Evolutionary conservation across 1,140 invertebrate species (phyloP).

Genomic region (Drosophila guanche): DNA sequence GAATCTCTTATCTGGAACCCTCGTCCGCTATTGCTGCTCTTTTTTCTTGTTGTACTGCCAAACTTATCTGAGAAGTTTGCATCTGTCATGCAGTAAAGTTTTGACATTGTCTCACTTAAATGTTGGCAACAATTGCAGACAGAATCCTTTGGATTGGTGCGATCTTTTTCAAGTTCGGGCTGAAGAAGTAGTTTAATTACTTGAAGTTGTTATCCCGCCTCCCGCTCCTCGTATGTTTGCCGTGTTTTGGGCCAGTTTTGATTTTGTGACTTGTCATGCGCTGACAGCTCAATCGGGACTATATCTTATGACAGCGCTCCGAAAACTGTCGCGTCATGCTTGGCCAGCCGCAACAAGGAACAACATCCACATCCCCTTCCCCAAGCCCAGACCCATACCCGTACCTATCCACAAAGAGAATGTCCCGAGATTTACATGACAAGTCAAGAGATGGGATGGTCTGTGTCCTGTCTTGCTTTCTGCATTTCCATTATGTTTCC

Average conservation of each 20-base stretch:
- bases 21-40: constrained; percentile 8
- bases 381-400: too few relatives aligned
- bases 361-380: constrained; percentile 45
- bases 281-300: constrained; percentile 50
- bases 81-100: constrained; percentile 39
- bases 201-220: neutral
- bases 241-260: neutral
- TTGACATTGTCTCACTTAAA: constrained; percentile 7
- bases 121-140: neutral
- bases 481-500: constrained; percentile 10
- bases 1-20: neutral
- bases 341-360: constrained; percentile 49
- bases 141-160: neutral
- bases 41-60: neutral
- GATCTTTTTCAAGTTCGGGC: constrained; percentile 26
- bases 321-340: constrained; percentile 60
- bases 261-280: constrained; percentile 28
- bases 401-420: too few relatives aligned
- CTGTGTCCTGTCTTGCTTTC: neutral
- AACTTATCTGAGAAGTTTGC: constrained; percentile 26
- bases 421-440: constrained; percentile 53
- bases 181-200: constrained; percentile 8
- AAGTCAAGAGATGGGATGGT: constrained; percentile 18
- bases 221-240: too few relatives aligned
- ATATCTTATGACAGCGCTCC: constrained; percentile 28